Base-by-base conservation (phyloP, 2,797 vertebrate species). In the Lepus oiostolus region DNA sequence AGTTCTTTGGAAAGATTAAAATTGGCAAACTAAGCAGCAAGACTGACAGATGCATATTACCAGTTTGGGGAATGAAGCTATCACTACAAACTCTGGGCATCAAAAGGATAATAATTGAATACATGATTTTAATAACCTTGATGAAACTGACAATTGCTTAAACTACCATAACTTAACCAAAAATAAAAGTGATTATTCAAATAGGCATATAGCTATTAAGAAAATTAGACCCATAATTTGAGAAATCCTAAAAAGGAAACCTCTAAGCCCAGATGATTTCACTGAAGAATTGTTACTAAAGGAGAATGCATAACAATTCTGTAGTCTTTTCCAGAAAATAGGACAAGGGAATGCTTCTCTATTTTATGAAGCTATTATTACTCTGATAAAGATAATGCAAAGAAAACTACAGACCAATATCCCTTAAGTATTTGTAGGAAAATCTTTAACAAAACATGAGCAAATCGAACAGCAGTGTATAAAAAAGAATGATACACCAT, bases 1-100 rank as follows among this genome's bases (percentile, higher is more conserved):
- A 32, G 35, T 83, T 87, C 35, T 90, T 92, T 81, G 67, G 58
- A 76, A 91, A 83, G 22, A 22, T 28, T 65, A 87, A 88, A 80
- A 67, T n/a, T 2, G 4, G 42, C 52, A 60, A 17, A 67, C 28
- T 58, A 19, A 58, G 54, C 58, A 91, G 38, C 65, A 67, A 88
- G 75, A 72, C 0, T 16, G 11, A 72, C 58, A 81, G n/a, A 82
- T 65, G n/a, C 16, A 68, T 47, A 77, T 75, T 21, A 68, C 19
- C 60, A 87, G 12, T 28, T 22, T 38, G 47, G 28, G 38, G 82
- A 28, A 47, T 63, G 38, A 82, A 63, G 58, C 60, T 70, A 26
- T 21, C 42, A 63, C 3, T 65, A 4, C 30, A 60, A 30, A 74
- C 63, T 4, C 63, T 4, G 95, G 65, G 17, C 9, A 54, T 21